Conservation (phyloP, 2,888 invertebrate species). For the Epirrhoe tristata region DNA sequence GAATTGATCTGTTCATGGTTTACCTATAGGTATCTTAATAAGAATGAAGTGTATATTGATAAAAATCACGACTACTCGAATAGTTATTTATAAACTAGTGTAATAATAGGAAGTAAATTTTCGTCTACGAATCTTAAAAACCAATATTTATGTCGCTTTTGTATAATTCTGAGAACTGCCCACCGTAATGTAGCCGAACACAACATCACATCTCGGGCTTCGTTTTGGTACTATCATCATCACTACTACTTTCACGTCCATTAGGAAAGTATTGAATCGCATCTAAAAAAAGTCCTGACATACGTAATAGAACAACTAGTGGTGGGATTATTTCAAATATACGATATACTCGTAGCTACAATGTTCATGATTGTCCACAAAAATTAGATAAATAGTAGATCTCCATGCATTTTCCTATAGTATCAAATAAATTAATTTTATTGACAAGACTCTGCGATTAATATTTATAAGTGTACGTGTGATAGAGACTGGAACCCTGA, state of each 20-base stretch:
- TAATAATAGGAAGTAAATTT: conserved; percentile 54
- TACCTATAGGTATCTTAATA: no score
- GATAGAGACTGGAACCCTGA: conserved; percentile 63
- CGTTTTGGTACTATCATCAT: background rate
- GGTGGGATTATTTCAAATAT: conserved; percentile 13
- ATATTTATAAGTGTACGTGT: conserved; percentile 70
- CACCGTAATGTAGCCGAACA: conserved; percentile 18
- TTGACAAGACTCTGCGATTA: conserved; percentile 53
- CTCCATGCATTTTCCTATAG: conserved; percentile 56
- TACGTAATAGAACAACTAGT: background rate
- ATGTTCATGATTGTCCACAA: conserved; percentile 31
- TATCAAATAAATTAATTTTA: conserved; percentile 45
- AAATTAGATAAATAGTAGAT: conserved; percentile 41
- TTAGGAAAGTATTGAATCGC: no score
- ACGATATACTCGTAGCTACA: conserved; percentile 26
- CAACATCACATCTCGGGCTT: conserved; percentile 1
- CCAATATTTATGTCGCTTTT: background rate
- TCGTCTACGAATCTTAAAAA: conserved; percentile 42
- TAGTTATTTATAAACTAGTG: conserved; percentile 64
- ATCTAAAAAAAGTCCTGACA: no score
- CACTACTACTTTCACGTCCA: no score
- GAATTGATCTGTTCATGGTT: no score
- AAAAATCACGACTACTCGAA: conserved; percentile 61
- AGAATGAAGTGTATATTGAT: background rate
- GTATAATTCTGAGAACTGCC: conserved; percentile 19